A percentile compares a stretch with the other conserved stretches of the same genome.
Evolutionary conservation across 2,888 invertebrate species (phyloP).

Genomic region (Ariolimax columbianus): DNA sequence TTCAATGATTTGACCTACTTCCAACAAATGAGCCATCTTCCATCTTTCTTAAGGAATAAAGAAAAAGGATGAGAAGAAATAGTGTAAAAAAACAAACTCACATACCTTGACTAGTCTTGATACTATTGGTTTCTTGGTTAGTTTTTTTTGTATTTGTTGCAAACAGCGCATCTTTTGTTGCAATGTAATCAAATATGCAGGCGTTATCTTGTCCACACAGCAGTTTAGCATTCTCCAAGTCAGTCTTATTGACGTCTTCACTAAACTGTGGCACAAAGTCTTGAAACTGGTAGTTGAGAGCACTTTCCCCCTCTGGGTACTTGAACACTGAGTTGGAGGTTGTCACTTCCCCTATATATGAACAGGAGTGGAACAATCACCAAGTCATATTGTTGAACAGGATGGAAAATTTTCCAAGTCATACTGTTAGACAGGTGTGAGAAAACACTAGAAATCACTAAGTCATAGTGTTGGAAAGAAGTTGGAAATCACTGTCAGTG

Average conservation of each 20-base stretch:
- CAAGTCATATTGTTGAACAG: too few species aligned
- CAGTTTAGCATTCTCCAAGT: constrained; percentile 27
- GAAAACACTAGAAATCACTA: too few species aligned
- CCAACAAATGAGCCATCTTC: too few species aligned
- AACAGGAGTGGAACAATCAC: too few species aligned
- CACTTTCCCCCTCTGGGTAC: constrained; percentile 50
- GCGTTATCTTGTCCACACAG: constrained; percentile 53
- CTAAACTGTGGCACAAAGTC: constrained; percentile 55
- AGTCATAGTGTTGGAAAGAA: too few species aligned
- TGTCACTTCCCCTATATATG: constrained; percentile 53
- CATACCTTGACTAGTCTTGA: constrained; percentile 2
- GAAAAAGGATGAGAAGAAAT: neutral
- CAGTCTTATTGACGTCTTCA: constrained; percentile 36
- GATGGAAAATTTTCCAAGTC: too few species aligned
- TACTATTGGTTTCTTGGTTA: neutral
- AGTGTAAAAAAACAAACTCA: neutral
- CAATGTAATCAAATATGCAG: constrained; percentile 60
- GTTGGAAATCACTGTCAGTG: too few species aligned
- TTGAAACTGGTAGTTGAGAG: constrained; percentile 42
- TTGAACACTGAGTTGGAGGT: constrained; percentile 52
- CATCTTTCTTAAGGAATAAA: too few species aligned
- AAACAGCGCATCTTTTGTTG: constrained; percentile 51
- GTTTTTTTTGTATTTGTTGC: constrained; percentile 46
- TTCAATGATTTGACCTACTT: too few species aligned
- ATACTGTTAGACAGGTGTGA: too few species aligned